Evolutionary conservation across 2,113 vertebrate species (phyloP).

Genomic region (Pelvicachromis taeniatus): DNA sequence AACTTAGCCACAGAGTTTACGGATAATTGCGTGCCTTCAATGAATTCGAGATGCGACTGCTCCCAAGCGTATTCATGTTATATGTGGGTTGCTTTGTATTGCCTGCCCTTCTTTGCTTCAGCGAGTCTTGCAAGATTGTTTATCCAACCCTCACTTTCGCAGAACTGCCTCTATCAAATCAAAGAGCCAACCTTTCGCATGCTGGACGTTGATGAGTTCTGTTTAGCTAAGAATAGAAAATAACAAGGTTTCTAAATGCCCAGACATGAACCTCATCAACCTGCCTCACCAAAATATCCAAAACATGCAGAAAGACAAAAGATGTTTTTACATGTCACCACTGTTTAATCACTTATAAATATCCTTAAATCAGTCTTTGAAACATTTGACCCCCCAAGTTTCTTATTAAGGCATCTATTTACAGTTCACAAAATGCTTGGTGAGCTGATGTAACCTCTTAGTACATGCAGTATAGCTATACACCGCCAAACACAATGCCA

Average conservation of each 20-base stretch:
- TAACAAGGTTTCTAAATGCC: slow-evolving; percentile 16
- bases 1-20: background rate
- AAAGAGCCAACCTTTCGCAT: background rate
- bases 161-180: background rate
- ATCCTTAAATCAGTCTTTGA: background rate
- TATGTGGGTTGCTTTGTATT: background rate
- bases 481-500: slow-evolving; percentile 1
- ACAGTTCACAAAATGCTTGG: background rate
- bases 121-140: background rate
- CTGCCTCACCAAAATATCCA: background rate
- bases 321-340: background rate
- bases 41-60: background rate
- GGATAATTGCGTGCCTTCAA: background rate
- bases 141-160: background rate
- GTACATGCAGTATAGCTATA: background rate
- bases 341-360: background rate
- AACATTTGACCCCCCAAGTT: background rate
- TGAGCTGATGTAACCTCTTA: background rate
- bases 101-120: background rate
- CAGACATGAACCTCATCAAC: slow-evolving; percentile 13
- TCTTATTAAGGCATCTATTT: background rate
- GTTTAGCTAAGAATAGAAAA: slow-evolving; percentile 20
- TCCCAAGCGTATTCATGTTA: background rate
- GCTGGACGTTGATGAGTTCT: background rate
- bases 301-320: background rate